These are phyloP conservation scores for Uloborus plumipes DNA, from an alignment of 2,888 invertebrate genomes.

Conservation along the genomic window DNA sequence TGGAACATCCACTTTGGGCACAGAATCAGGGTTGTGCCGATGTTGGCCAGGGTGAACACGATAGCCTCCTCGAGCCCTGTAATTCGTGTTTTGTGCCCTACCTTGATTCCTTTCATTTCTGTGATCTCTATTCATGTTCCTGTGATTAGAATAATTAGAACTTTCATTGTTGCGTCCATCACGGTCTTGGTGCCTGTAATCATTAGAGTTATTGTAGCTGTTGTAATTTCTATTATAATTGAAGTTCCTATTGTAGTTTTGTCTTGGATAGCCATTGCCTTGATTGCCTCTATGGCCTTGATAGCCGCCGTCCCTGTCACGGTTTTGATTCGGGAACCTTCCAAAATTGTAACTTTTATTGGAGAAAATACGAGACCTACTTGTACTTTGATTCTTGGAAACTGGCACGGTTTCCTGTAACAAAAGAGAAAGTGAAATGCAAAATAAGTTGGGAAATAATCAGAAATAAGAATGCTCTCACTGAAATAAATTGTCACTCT, in stretches of 20 bases:
- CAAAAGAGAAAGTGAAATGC: background rate
- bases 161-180: constrained; percentile 27
- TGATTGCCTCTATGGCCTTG: constrained; percentile 15
- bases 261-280: constrained; percentile 10
- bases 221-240: constrained; percentile 13
- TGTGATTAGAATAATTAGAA: constrained; percentile 26
- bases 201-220: constrained; percentile 17
- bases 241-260: constrained; percentile 22
- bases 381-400: constrained; percentile 26
- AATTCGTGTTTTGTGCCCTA: constrained; percentile 14
- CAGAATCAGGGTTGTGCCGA: background rate
- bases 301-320: background rate
- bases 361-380: constrained; percentile 38
- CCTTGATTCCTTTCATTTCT: constrained; percentile 23
- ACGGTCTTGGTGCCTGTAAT: constrained; percentile 30
- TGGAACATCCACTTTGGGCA: constrained; percentile 16
- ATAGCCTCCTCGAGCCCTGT: constrained; percentile 12
- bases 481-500: no score
- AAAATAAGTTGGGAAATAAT: no score
- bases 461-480: background rate
- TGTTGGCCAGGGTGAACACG: constrained; percentile 18
- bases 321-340: constrained; percentile 8
- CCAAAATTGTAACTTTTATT: constrained; percentile 17
- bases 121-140: constrained; percentile 35
- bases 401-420: constrained; percentile 30